Conservation (phyloP, 2,113 vertebrate genomes). For the Elgaria multicarinata region DNA sequence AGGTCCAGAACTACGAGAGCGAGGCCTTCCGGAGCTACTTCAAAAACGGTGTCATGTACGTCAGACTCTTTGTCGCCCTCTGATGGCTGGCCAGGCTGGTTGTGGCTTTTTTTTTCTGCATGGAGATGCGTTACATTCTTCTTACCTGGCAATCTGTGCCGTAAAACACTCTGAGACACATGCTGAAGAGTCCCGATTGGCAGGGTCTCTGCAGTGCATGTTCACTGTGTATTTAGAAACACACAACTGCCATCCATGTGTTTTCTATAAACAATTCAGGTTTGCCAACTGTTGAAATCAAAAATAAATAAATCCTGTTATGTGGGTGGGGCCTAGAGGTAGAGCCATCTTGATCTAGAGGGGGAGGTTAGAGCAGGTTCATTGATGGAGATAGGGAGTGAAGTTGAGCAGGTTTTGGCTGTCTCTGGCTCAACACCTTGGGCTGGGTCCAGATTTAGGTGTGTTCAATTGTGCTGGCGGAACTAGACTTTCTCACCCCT, state of each 20-base stretch:
- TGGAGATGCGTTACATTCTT: neutral
- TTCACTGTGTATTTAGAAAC: neutral
- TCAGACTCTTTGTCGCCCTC: neutral
- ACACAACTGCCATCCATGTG: neutral
- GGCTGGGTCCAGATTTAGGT: no score
- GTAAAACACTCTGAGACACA: fast-evolving
- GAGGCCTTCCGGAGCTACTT: slow-evolving; percentile 84
- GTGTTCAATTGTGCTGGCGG: neutral
- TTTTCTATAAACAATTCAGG: neutral
- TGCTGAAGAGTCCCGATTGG: neutral
- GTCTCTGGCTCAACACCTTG: neutral
- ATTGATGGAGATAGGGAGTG: neutral
- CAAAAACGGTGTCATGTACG: slow-evolving; percentile 87
- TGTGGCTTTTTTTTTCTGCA: neutral
- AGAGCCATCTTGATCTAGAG: neutral
- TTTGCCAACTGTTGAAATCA: neutral
- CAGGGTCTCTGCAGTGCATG: neutral
- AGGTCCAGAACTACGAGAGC: slow-evolving; percentile 84
- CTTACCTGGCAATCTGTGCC: neutral
- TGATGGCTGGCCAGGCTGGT: neutral
- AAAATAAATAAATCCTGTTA: neutral
- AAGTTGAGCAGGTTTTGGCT: neutral
- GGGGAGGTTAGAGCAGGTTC: neutral
- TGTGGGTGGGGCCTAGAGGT: neutral
- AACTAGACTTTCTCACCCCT: neutral